These are phyloP conservation scores for Odontomachus brunneus DNA, from an alignment of 1,140 invertebrate genomes.

Conservation along the genomic window DNA sequence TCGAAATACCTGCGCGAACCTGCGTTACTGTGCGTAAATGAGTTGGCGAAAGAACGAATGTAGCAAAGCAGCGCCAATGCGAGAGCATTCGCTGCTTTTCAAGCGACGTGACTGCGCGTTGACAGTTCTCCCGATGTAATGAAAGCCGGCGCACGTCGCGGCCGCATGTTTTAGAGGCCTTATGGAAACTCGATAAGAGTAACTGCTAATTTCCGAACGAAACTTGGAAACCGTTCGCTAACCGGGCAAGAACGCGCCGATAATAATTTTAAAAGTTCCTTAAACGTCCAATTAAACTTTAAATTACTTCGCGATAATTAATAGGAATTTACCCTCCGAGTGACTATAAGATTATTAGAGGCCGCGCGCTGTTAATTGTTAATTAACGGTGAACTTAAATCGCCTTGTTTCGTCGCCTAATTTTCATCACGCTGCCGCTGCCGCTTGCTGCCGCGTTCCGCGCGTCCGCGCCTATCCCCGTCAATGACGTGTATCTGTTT, in stretches of 20 bases:
- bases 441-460: background rate
- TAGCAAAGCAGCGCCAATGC: too few relatives aligned
- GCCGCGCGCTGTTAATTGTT: slow-evolving; percentile 41
- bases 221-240: slow-evolving; percentile 45
- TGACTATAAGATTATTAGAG: slow-evolving; percentile 54
- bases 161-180: slow-evolving; percentile 11
- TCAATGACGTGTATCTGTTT: background rate
- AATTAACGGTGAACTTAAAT: slow-evolving; percentile 44
- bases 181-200: slow-evolving; percentile 54
- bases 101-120: background rate
- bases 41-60: too few relatives aligned
- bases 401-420: slow-evolving; percentile 36
- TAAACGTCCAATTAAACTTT: slow-evolving; percentile 66
- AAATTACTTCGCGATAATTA: slow-evolving; percentile 62
- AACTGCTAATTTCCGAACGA: slow-evolving; percentile 46
- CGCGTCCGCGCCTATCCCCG: too few relatives aligned
- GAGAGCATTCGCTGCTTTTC: slow-evolving; percentile 10
- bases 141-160: slow-evolving; percentile 5
- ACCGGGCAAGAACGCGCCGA: slow-evolving; percentile 39
- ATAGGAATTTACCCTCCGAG: slow-evolving; percentile 56
- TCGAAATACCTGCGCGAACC: too few relatives aligned
- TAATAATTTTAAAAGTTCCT: slow-evolving; percentile 64
- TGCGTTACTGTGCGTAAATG: too few relatives aligned
- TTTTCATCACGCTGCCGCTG: slow-evolving; percentile 8
- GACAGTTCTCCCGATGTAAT: background rate